Conservation (phyloP, 2,888 invertebrate genomes). For the Trissonchulus latispiculum region DNA sequence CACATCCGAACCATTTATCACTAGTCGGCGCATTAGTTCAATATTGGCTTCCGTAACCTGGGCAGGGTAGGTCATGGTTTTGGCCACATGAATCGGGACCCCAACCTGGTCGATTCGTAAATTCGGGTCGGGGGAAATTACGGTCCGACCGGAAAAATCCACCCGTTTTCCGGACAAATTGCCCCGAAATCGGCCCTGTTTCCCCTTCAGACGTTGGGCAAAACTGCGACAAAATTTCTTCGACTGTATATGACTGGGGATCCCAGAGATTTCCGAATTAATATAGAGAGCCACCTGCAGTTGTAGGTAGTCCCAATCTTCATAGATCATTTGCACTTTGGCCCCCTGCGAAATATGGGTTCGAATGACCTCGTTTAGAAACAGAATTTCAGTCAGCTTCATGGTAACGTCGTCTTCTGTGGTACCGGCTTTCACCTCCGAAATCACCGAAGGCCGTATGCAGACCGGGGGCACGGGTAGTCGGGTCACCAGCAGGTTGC, state of each 20-base stretch:
- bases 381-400: slow-evolving; percentile 87
- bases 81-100: slow-evolving; percentile 87
- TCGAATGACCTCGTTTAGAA: slow-evolving; percentile 66
- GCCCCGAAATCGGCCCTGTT: slow-evolving; percentile 93
- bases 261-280: slow-evolving; percentile 91
- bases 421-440: slow-evolving; percentile 61
- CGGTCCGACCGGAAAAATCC: slow-evolving; percentile 92
- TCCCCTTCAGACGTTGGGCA: slow-evolving; percentile 64
- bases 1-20: slow-evolving; percentile 75
- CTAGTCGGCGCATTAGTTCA: slow-evolving; percentile 59
- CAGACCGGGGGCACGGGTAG: slow-evolving; percentile 92
- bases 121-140: slow-evolving; percentile 95
- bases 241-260: slow-evolving; percentile 78
- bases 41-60: slow-evolving; percentile 33
- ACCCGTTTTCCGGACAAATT: slow-evolving; percentile 96
- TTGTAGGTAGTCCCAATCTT: slow-evolving; percentile 85
- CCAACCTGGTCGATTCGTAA: slow-evolving; percentile 95
- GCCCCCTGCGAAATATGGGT: slow-evolving; percentile 32
- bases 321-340: slow-evolving; percentile 40
- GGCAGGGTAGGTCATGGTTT: slow-evolving; percentile 84
- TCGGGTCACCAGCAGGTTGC: slow-evolving; percentile 78
- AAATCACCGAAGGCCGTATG: slow-evolving; percentile 89
- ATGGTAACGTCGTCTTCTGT: slow-evolving; percentile 94
- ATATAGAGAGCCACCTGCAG: slow-evolving; percentile 87
- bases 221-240: slow-evolving; percentile 56